Base-by-base conservation (phyloP, 1,140 invertebrate genomes). In the Euglossa dilemma region DNA sequence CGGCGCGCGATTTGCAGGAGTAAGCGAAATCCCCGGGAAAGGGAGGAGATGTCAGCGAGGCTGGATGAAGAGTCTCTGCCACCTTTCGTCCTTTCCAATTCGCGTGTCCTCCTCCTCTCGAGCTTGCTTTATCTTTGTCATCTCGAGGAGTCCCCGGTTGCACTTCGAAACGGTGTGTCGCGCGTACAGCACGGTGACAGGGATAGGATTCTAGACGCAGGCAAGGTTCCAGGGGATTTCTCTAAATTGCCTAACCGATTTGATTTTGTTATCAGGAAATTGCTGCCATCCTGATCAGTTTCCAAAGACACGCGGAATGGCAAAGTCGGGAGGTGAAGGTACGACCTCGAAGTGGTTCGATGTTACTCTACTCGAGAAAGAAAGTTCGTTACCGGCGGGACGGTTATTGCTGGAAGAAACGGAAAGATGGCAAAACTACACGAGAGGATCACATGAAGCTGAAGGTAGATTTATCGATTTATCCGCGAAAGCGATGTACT, bases 401-500 rank as follows among this genome's bases (percentile, higher is more conserved):
- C 93, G 99, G 99, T 43, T 99, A 99, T 94, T 99, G 98, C 94
- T 99, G 99, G 99, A 99, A 99, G 95, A 99, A 99, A 91, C 95
- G 99, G 81, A 99, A 99, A 94, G 98, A 99, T 94, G 99, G 98
- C 11, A 99, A 99, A 94, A 99, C 98, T 69, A 99, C 98, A 47
- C 95, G 99, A 87, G 99, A 99, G 94, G 99, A 99, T 96, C 99
- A 99, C 93, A 99, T 99, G 99, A 99, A 99, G 94, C 96, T 99
- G 59, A 99, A 99, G 96, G 98, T 99, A 85, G 82, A 8, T 9
- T 6, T 36, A n/a, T n/a, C 2, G 25, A 23, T 64, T 50, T 54
- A 70, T 36, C 43, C 5, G 14, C 18, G 50, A 75, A 28, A 77
- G 3, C 57, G 45, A 57, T 36, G 4, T 36, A 36, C 4, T 36